phyloP scores from a whole-genome alignment of 2,113 vertebrate genomes.

The Vimba vimba region DNA sequence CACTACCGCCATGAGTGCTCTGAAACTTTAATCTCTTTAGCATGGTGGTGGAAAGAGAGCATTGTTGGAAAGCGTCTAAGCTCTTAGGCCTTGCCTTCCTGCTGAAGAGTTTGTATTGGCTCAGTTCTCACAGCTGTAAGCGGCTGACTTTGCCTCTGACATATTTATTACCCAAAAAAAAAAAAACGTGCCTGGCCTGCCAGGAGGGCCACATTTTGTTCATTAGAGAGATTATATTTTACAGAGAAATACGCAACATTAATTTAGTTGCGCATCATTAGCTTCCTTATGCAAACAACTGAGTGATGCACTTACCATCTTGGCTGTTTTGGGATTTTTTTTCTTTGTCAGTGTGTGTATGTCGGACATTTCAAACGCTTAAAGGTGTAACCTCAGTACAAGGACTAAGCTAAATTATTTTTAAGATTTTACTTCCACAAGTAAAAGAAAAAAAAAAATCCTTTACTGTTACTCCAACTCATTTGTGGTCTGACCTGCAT shows the following conservation, averaged over 20 bases:
- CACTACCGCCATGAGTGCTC: conserved; percentile 30
- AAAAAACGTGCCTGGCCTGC: conserved; percentile 24
- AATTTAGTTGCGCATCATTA: conserved; percentile 55
- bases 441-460: not conserved
- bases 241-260: conserved; percentile 55
- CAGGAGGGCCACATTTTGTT: conserved; percentile 58
- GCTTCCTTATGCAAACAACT: conserved; percentile 43
- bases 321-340: not conserved
- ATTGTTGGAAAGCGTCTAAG: conserved; percentile 54
- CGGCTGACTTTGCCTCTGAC: conserved; percentile 35
- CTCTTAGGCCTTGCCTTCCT: conserved; percentile 46
- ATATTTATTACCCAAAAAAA: conserved; percentile 51
- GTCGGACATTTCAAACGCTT: not conserved
- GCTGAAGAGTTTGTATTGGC: conserved; percentile 58
- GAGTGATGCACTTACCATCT: conserved; percentile 7
- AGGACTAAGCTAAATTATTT: not conserved
- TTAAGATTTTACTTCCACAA: conserved; percentile 2
- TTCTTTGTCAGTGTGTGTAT: not conserved
- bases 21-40: conserved; percentile 48
- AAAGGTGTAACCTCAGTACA: not conserved
- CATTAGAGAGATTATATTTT: conserved; percentile 59
- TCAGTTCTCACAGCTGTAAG: conserved; percentile 27
- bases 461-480: conserved; percentile 31
- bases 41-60: conserved; percentile 42
- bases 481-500: conserved; percentile 40